Percentiles rank a stretch among this genome's conserved stretches.
phyloP scores from a whole-genome alignment of 2,888 invertebrate genomes.

The Plebejus melissa region DNA sequence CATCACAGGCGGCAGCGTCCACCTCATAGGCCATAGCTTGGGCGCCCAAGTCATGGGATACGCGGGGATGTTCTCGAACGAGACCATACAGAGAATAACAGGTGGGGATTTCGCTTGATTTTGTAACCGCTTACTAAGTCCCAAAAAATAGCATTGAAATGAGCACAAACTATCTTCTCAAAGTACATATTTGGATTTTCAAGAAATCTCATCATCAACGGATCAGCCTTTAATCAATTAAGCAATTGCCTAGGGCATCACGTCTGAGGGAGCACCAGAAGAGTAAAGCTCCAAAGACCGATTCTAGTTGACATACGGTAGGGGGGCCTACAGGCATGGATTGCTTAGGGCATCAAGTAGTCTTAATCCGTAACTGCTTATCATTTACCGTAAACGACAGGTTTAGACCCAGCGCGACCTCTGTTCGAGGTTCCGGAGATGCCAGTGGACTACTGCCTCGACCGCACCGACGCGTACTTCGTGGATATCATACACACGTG shows the following conservation, averaged over 20 bases:
- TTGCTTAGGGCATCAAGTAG: too few relatives aligned
- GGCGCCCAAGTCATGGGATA: conserved; percentile 81
- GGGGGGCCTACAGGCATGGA: too few relatives aligned
- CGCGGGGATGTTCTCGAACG: conserved; percentile 68
- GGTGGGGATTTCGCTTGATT: conserved; percentile 52
- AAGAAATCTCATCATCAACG: background rate
- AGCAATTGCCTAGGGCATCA: too few relatives aligned
- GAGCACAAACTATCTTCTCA: background rate
- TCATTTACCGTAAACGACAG: conserved; percentile 41
- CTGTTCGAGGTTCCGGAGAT: conserved; percentile 75
- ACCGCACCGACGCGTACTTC: conserved; percentile 82
- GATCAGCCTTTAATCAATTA: too few relatives aligned
- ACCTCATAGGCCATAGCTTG: conserved; percentile 77
- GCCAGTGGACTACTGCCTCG: conserved; percentile 66
- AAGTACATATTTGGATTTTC: background rate
- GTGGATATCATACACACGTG: conserved; percentile 88
- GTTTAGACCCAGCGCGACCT: conserved; percentile 84
- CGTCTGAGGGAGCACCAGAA: too few relatives aligned
- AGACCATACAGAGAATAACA: conserved; percentile 77
- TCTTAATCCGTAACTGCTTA: background rate
- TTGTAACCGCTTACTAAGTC: background rate
- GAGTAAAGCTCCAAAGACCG: too few relatives aligned
- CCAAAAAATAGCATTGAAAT: too few relatives aligned
- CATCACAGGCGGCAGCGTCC: conserved; percentile 47
- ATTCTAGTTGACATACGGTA: too few relatives aligned